phyloP scores from a whole-genome alignment of 2,113 vertebrate species.

The Gavia stellata region DNA sequence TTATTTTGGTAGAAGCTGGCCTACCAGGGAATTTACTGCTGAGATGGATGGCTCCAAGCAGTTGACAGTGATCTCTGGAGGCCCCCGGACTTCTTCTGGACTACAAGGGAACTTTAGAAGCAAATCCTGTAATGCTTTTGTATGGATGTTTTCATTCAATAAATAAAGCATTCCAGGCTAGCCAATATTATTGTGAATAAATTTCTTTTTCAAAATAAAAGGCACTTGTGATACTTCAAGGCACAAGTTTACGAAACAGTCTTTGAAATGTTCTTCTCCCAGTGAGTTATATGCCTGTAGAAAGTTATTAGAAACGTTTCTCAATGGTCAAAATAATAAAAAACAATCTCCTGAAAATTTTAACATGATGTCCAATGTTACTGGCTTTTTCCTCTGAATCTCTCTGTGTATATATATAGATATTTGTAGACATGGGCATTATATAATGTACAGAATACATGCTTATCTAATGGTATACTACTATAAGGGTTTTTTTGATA shows the following conservation, averaged over 20 bases:
- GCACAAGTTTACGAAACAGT: not conserved
- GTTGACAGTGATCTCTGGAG: not conserved
- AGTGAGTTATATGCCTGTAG: not conserved
- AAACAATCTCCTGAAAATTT: not conserved
- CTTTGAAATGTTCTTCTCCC: not conserved
- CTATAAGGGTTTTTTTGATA: fast-evolving
- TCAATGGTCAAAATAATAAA: not conserved
- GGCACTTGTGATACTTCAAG: not conserved
- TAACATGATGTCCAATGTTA: not conserved
- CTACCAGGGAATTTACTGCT: not conserved
- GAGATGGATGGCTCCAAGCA: not conserved
- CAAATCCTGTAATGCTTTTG: not conserved
- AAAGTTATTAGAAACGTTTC: not conserved
- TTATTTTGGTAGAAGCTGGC: not conserved
- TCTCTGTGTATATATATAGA: not conserved
- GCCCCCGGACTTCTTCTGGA: not conserved
- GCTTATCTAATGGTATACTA: not conserved
- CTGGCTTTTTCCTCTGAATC: not conserved
- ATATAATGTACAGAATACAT: not conserved
- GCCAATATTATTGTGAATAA: not conserved
- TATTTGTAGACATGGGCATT: not conserved
- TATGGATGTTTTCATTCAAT: not conserved
- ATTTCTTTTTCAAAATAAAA: not conserved
- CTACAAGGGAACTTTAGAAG: not conserved
- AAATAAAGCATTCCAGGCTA: not conserved